Evolutionary conservation across 2,797 vertebrate species (phyloP), one percentile per base, ranked within the genome.

Genomic region (Hypotaenidia philippensis): DNA sequence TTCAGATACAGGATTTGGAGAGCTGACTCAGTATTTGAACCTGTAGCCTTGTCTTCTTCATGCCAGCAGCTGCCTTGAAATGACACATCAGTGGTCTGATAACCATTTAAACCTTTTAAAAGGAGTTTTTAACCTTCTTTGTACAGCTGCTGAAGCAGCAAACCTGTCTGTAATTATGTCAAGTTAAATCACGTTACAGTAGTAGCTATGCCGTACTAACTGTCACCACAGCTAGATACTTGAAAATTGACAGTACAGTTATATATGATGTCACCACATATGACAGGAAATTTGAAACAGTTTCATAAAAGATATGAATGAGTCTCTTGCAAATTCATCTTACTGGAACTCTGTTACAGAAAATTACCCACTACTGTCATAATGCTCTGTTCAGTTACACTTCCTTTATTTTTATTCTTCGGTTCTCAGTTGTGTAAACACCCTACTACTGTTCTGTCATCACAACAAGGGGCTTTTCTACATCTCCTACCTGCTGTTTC

Each of bases 301-400:
- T 53, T 91, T 90, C 56, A 76, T n/a, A 49, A 83, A 72, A 89
- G 4, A 27, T 21, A 71, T 38, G 45, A 87, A 44, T 89, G 38
- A 68, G 36, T 77, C 20, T 85, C 53, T 71, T 86, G 52, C 27
- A 79, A 89, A 92, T 31, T 89, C 74, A 80, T 77, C 49, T 95
- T 94, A 95, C 95, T 59, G 93, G 91, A 97, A 96, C 41, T 66
- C 63, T 31, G 18, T 27, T 32, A 66, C 34, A 68, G 49, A 89
- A 93, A 96, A 87, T 74, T 86, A 90, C 89, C 93, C 27, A 0
- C 21, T 36, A 27, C 34, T 70, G 84, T 95, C 84, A 91, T 83
- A 96, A 60, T 6, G 45, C 5, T 45, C 31, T 71, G 22, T 34
- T 77, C 23, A 47, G 69, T 95, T 60, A 57, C 3, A 16, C 79